Evolutionary conservation across 2,797 vertebrate genomes (phyloP), one percentile per base, ranked within the genome.

Genomic region (Cossypha caffra): DNA sequence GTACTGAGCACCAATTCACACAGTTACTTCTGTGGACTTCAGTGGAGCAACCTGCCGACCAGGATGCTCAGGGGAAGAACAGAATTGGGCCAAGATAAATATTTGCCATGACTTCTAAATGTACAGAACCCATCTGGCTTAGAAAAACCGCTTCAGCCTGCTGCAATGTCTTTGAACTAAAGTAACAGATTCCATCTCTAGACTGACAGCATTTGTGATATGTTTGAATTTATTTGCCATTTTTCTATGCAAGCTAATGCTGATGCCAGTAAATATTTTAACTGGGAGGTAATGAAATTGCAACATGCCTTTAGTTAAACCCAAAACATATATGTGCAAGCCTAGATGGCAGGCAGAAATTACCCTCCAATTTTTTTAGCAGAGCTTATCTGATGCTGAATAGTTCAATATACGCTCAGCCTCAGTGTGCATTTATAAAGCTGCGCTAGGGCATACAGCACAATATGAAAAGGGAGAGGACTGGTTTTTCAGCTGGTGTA

Each of bases 231-330:
- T 94, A 89, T 93, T 95, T 94, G 67, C 84, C 57, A 68, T 94
- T 95, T 93, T 96, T 94, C 93, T 88, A 62, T 58, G 72, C 88
- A 96, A 95, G 62, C 35, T 89, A 94, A 91, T 95, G 77, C 47
- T 73, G 85, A 94, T 81, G 90, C 90, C 92, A 94, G 90, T 81
- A 96, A 95, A 94, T 93, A 93, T 47, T 96, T 96, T 88, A 97
- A 86, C 78, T 85, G 57, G 63, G 80, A 88, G 73, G 90, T 51
- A 95, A 94, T 94, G 62, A 87, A 93, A 95, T 43, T 71, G 58
- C 58, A 96, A 85, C 86, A 63, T 51, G 86, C 69, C 55, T 97
- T 95, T 81, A 93, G 69, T 90, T 90, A 92, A 87, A 92, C 94
- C 94, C 58, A 76, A 88, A 88, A 91, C 58, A 90, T 35, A 25